Base-by-base conservation (phyloP, 2,888 invertebrate species). In the Girardia tigrina region DNA sequence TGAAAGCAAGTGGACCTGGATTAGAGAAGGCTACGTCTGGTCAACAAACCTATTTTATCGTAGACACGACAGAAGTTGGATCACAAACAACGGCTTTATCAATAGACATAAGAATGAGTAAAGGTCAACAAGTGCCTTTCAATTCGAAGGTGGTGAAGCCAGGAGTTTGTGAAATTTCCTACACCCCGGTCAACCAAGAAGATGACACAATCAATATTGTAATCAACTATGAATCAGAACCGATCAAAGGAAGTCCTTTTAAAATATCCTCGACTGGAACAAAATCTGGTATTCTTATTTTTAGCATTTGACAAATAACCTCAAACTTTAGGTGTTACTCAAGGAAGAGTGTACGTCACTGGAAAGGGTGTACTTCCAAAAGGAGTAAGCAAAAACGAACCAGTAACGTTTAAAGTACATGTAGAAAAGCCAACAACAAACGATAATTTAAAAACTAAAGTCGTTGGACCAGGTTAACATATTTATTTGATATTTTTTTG, bases 221-320 rank as follows among this genome's bases (percentile, higher is more conserved):
- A 20, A 2, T 97, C 79, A 92, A 92, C 85, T 94, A 93, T 86
- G 94, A 95, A 83, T 92, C 93, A 77, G 92, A 92, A 86, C 92
- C 93, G 81, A 92, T 95, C 0, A 91, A 83, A 91, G 92, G 94
- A 79, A 94, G 94, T 74, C 95, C 95, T 26, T 95, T 92, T 86
- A 92, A 92, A 87, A 95, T 97, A 88, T 92, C 93, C 85, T 95
- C 97, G 80, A 84, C 85, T 78, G 80, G 82, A 77, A 89, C 94
- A 79, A 88, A 90, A 79, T 92, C 91, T 77, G 95, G 94, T 72
- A 91, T 91, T 83, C 94, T 97, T 36, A 16, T 8, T 36, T 8
- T 12, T 36, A 36, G 16, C 36, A 36, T 36, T 36, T 36, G 36
- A 36, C 8, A 12, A 36, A 12, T 16, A 4, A 56, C 23, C 20